Evolutionary conservation across 2,797 vertebrate species (phyloP).

Genomic region (Chelidonichthys spinosus): DNA sequence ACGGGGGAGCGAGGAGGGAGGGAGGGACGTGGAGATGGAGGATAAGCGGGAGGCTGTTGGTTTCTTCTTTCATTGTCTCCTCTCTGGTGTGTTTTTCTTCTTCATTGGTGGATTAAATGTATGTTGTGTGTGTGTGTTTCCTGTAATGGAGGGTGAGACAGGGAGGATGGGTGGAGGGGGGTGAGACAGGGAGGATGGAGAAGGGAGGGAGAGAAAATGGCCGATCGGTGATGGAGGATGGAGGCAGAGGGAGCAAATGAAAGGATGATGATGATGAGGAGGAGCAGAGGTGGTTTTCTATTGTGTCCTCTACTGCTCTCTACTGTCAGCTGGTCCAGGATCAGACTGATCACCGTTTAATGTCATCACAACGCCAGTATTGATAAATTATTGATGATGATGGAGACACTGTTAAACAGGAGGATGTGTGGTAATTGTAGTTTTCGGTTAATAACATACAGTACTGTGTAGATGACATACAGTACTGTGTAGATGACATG

Average conservation of each 20-base stretch:
- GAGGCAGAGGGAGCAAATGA: constrained; percentile 8
- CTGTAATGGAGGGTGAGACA: background rate
- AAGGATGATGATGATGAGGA: background rate
- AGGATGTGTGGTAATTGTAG: background rate
- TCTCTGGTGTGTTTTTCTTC: background rate
- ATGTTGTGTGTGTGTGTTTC: constrained; percentile 1
- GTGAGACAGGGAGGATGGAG: constrained; percentile 7
- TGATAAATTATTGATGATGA: background rate
- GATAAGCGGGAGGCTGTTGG: background rate
- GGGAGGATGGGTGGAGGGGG: background rate
- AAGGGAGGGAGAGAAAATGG: constrained; percentile 61
- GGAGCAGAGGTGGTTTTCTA: background rate
- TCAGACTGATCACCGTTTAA: background rate
- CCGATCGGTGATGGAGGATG: constrained; percentile 46
- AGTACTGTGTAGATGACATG: background rate
- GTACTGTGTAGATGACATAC: background rate
- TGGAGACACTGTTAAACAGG: background rate
- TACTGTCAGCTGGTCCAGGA: background rate
- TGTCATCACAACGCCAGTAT: background rate
- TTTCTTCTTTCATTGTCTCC: constrained; percentile 44
- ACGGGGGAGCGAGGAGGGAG: rapidly evolving
- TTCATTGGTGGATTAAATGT: background rate
- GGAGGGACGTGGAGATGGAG: background rate
- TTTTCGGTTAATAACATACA: background rate
- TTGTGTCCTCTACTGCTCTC: background rate